Conservation (phyloP, 2,888 invertebrate genomes). For the Andrena bicolor region DNA sequence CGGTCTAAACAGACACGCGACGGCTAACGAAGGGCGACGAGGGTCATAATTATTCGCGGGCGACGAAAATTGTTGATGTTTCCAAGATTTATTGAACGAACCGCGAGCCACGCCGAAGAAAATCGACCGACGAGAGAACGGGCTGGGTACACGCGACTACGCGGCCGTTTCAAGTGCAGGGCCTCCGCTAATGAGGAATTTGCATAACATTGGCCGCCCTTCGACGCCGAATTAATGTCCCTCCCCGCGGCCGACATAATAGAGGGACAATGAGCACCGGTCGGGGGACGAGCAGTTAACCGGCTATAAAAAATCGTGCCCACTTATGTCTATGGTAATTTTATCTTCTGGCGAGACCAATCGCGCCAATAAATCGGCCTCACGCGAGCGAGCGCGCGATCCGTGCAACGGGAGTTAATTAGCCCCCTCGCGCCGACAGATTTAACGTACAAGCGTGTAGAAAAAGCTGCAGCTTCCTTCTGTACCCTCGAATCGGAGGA, state of each 20-base stretch:
- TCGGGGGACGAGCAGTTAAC: conserved; percentile 62
- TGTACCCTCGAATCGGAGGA: background rate
- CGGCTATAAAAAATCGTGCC: conserved; percentile 77
- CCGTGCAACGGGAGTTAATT: conserved; percentile 40
- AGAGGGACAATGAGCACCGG: conserved; percentile 71
- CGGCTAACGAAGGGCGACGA: no score
- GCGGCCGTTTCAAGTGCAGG: conserved; percentile 35
- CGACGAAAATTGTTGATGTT: conserved; percentile 29
- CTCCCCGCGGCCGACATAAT: conserved; percentile 63
- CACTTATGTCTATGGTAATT: conserved; percentile 82
- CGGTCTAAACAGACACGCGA: background rate
- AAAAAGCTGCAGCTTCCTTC: background rate
- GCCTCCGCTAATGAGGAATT: conserved; percentile 78
- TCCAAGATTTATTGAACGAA: conserved; percentile 41
- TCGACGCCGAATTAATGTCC: conserved; percentile 68
- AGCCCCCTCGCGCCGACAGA: background rate
- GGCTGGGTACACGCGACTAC: conserved; percentile 18
- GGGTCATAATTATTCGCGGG: conserved; percentile 22
- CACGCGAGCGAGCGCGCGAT: background rate
- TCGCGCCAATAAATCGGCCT: conserved; percentile 75
- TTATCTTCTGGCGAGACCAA: conserved; percentile 80
- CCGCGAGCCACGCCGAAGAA: background rate
- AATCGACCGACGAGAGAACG: conserved; percentile 4
- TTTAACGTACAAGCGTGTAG: background rate
- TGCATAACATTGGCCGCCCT: conserved; percentile 78